These are phyloP conservation scores for Jaculus jaculus DNA, from an alignment of 2,113 vertebrate genomes.

Conservation along the genomic window DNA sequence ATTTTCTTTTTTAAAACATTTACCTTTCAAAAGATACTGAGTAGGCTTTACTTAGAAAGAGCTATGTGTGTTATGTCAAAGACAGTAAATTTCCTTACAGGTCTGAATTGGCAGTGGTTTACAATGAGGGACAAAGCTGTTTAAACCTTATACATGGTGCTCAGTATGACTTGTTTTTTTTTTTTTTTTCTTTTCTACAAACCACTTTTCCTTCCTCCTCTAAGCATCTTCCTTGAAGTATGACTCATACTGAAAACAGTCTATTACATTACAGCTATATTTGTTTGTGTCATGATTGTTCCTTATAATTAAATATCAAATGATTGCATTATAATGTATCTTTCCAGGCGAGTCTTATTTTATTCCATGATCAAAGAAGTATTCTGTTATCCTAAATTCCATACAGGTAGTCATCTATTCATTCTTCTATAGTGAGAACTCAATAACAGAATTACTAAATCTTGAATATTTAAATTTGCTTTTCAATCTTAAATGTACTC, in stretches of 20 bases:
- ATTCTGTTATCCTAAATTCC: background rate
- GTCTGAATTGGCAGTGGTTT: background rate
- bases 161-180: background rate
- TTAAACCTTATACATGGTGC: background rate
- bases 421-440: constrained; percentile 22
- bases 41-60: background rate
- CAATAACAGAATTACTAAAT: constrained; percentile 6
- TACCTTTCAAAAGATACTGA: background rate
- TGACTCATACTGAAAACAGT: background rate
- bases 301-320: constrained; percentile 3
- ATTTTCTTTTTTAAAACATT: background rate
- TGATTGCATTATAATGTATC: background rate
- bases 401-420: background rate
- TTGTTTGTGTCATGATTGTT: background rate
- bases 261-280: background rate
- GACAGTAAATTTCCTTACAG: background rate
- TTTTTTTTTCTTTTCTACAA: too few species aligned
- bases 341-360: background rate
- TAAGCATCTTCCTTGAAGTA: background rate
- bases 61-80: background rate
- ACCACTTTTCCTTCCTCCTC: background rate
- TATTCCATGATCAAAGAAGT: background rate
- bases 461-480: constrained; percentile 59
- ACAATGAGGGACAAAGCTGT: background rate
- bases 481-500: constrained; percentile 48